Evolutionary conservation across 2,113 vertebrate genomes (phyloP), one percentile per base, ranked within the genome.

Genomic region (Regulus satrapa): DNA sequence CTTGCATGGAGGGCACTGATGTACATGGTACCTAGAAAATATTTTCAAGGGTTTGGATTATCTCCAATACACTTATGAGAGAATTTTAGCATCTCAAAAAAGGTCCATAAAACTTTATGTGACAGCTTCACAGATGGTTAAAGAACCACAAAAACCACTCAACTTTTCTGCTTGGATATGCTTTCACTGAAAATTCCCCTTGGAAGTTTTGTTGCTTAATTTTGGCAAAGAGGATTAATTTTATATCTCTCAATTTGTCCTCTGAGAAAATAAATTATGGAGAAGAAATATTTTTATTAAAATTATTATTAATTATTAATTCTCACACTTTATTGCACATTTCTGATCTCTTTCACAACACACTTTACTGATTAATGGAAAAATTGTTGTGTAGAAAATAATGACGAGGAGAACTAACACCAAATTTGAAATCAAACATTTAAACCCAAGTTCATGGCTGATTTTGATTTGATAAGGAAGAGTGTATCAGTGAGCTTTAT

Each of bases 161-260:
- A 0, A 4, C 14, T 69, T 93, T 78, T 85, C 55, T 79, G 18
- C 45, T 66, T 88, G 78, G 55, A 58, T 89, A 62, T 43, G 83
- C 40, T 91, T 87, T 46, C 51, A 83, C 71, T 32, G 51, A 92
- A 94, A 83, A 87, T 31, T 89, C 95, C 64, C 67, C 31, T 67
- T 85, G 78, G 75, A 95, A 77, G 34, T n/a, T 73, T 73, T 11
- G 31, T 89, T 79, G 54, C 59, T 74, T 88, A 85, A 80, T 96
- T 87, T 91, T 95, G 93, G 68, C 46, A 94, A 93, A 85, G 46
- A 36, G 8, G 32, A 43, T 94, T 92, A 43, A 40, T 90, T 87
- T 76, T 82, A 59, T 9, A 11, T 79, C 32, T 89, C 94, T 91
- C 67, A 85, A 78, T 91, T 82, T 83, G 85, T 89, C 87, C 38